Evolutionary conservation across 2,888 invertebrate genomes (phyloP).

Genomic region (Clistopyga incitator): DNA sequence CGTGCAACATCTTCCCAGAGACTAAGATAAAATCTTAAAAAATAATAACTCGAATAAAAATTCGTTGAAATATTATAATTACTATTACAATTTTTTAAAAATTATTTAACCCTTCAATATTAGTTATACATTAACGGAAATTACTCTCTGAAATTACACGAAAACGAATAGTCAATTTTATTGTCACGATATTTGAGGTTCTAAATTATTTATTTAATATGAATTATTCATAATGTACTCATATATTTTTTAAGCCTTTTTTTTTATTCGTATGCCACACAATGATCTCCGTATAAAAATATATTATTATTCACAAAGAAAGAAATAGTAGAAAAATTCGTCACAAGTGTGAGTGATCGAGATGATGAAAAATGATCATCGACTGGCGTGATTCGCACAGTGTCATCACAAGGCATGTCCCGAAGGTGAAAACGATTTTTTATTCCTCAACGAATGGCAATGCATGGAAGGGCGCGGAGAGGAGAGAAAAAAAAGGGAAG

Average conservation of each 20-base stretch:
- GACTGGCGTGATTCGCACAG: constrained; percentile 44
- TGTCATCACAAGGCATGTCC: constrained; percentile 17
- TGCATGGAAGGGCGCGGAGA: constrained; percentile 54
- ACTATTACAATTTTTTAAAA: background rate
- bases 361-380: constrained; percentile 63
- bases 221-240: no score
- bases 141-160: no score
- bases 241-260: no score
- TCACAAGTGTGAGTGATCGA: background rate
- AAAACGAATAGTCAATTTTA: no score
- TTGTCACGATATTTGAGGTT: no score
- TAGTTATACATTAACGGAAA: no score
- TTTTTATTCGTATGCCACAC: no score
- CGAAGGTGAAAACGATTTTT: constrained; percentile 54
- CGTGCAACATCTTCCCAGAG: background rate
- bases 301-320: background rate
- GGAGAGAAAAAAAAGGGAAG: constrained; percentile 46
- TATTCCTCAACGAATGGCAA: constrained; percentile 44
- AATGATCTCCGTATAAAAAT: no score
- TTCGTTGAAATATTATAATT: constrained; percentile 6
- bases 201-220: no score
- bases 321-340: constrained; percentile 1
- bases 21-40: background rate
- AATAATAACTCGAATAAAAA: background rate
- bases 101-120: background rate